Base-by-base conservation (phyloP, 2,888 invertebrate species). In the Xanthorhoe designata region DNA sequence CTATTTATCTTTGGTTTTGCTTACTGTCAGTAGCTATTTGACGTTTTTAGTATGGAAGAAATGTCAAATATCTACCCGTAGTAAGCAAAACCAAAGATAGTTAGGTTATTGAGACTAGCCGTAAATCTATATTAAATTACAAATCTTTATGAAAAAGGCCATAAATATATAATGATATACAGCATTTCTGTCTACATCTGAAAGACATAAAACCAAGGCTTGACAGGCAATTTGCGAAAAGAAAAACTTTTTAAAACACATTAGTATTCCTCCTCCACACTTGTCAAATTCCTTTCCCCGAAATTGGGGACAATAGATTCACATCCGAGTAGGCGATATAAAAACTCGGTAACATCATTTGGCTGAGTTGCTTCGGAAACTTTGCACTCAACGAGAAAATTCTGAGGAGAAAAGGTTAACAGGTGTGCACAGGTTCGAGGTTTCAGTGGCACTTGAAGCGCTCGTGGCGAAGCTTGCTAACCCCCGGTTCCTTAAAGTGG, bases 331-430 rank as follows among this genome's bases (percentile, higher is more conserved):
- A 61, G 56, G 49, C 55, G 50, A 32, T 68, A 71, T 69, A 68
- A 71, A 75, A 81, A 76, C 74, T 77, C 66, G 71, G 59, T 77
- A 77, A 79, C 77, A 77, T 79, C 76, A 74, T 79, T 79, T 75
- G 75, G 66, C 49, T 53, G 54, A 60, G 66, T 68, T 73, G 64
- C 72, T 73, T 64, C 53, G 71, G 65, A 78, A 86, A 86, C 86
- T 86, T 87, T 77, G 79, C 83, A 83, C 84, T 86, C 72, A 74
- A 65, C 71, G 68, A 73, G 72, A 77, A 78, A 75, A 61, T 54
- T 45, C 56, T 13, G 24, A 61, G 47, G 67, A 68, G 69, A 69
- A 66, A 66, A 69, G 57, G 67, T 69, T 59, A 52, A 19, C 61
- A 57, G 63, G 64, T 13, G 5, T 13, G 50, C 42, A 51, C 15